Percentiles rank a stretch among this genome's conserved stretches.
These are phyloP conservation scores for Acanthiza pusilla DNA, from an alignment of 2,797 vertebrate species.

Conservation along the genomic window DNA sequence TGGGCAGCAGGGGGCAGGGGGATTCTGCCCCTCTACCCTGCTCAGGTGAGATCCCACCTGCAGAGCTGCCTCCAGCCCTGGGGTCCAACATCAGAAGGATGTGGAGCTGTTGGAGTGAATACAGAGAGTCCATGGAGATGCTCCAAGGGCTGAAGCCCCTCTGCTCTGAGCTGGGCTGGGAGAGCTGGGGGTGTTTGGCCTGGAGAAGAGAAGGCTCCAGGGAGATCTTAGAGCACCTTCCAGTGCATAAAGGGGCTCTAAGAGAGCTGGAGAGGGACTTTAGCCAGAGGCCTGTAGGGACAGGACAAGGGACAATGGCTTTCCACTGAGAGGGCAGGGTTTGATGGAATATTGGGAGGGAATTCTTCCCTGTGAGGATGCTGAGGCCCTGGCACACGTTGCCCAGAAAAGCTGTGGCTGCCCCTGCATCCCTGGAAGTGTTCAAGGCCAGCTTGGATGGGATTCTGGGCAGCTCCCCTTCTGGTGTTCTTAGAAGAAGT, in stretches of 20 bases:
- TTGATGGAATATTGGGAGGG: fast-evolving
- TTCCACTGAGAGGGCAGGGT: neutral
- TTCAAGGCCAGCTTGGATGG: neutral
- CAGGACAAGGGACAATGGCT: neutral
- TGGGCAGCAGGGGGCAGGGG: neutral
- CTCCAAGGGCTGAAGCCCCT: neutral
- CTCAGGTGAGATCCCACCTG: neutral
- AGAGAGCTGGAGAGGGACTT: neutral
- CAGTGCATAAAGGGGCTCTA: neutral
- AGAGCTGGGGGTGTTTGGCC: neutral
- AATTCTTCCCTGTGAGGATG: neutral
- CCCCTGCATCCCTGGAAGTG: neutral
- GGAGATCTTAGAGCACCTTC: fast-evolving
- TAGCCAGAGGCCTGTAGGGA: fast-evolving
- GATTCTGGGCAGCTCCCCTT: neutral
- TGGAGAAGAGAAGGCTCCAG: neutral
- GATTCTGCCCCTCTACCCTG: neutral
- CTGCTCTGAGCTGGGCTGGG: neutral
- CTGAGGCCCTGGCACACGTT: fast-evolving
- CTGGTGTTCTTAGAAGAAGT: neutral
- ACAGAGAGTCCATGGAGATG: neutral
- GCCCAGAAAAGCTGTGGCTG: neutral
- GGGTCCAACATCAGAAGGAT: neutral
- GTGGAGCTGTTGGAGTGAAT: neutral
- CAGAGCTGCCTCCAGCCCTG: neutral